Conservation (phyloP, 2,888 invertebrate species). For the Lucinisca nassula region DNA sequence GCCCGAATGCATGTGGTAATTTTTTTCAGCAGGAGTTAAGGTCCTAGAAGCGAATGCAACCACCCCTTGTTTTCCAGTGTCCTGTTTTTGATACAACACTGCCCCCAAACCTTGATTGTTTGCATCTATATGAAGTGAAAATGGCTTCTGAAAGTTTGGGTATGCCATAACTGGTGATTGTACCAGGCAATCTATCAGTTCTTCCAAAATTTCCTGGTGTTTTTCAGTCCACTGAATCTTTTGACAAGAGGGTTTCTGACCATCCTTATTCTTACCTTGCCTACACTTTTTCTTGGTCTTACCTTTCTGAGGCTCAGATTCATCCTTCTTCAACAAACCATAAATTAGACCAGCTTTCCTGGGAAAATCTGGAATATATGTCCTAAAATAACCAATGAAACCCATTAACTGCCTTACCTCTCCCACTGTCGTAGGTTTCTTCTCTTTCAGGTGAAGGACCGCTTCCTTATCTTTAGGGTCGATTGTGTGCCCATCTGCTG, state of each 20-base stretch:
- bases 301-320: not conserved
- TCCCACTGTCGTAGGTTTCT: not conserved
- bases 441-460: conserved; percentile 12
- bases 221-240: conserved; percentile 17
- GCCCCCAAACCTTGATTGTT: conserved; percentile 36
- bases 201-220: conserved; percentile 26
- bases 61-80: conserved; percentile 43
- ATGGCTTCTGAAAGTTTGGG: conserved; percentile 43
- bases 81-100: conserved; percentile 69
- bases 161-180: conserved; percentile 39
- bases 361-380: not conserved
- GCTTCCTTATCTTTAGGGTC: conserved; percentile 42
- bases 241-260: conserved; percentile 13
- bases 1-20: conserved; percentile 65
- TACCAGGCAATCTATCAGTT: conserved; percentile 18
- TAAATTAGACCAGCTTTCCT: not conserved
- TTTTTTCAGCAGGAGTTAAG: conserved; percentile 64
- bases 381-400: not conserved
- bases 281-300: not conserved
- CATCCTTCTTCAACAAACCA: not conserved
- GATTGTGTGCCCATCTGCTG: conserved; percentile 32
- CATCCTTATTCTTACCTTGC: not conserved
- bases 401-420: not conserved
- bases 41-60: conserved; percentile 71
- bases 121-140: conserved; percentile 44